Conservation (phyloP, 2,113 vertebrate genomes). For the Xenopus laevis region DNA sequence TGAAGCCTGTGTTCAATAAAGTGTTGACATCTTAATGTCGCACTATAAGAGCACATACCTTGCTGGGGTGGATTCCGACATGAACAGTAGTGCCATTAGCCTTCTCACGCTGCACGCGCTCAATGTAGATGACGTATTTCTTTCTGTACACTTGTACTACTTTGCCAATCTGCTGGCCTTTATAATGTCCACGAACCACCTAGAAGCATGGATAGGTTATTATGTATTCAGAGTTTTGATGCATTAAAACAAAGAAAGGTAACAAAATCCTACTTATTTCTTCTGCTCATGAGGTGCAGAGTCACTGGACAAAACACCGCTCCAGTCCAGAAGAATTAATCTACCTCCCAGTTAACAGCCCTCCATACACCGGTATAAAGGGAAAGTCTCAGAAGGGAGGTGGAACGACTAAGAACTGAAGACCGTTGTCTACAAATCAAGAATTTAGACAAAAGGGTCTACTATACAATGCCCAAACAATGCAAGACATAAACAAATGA, state of each 20-base stretch:
- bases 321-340: slow-evolving; percentile 12
- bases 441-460: too few species aligned
- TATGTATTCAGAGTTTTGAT: background rate
- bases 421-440: too few species aligned
- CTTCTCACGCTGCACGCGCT: slow-evolving; percentile 89
- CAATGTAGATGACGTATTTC: slow-evolving; percentile 90
- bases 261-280: slow-evolving; percentile 1
- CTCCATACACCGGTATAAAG: slow-evolving; percentile 12
- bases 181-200: slow-evolving; percentile 91
- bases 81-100: slow-evolving; percentile 89
- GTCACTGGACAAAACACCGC: slow-evolving; percentile 17
- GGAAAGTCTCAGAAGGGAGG: slow-evolving; percentile 14
- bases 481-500: too few species aligned
- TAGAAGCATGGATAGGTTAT: slow-evolving; percentile 41
- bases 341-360: slow-evolving; percentile 10
- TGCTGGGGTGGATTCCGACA: slow-evolving; percentile 91
- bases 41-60: slow-evolving; percentile 51
- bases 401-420: background rate
- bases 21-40: too few species aligned
- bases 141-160: slow-evolving; percentile 93
- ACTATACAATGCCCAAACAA: too few species aligned
- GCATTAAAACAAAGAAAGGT: background rate
- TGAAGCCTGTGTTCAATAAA: too few species aligned
- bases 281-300: slow-evolving; percentile 25
- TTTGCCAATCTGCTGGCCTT: slow-evolving; percentile 92